Conservation (phyloP, 2,797 vertebrate genomes). For the Syngnathus rostellatus region DNA sequence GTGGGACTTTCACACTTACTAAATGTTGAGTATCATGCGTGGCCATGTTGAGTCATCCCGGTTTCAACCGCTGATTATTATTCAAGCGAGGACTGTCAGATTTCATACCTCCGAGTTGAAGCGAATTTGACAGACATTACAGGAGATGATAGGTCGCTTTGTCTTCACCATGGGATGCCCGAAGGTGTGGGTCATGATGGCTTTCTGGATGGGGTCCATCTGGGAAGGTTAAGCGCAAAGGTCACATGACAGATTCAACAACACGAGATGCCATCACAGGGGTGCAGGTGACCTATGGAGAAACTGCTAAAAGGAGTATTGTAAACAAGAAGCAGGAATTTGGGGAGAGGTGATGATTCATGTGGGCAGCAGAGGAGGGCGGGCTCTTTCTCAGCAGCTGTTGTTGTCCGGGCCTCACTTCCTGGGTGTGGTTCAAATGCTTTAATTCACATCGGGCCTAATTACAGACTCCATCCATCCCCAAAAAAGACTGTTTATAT, state of each 20-base stretch:
- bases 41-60: neutral
- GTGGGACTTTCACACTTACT: neutral
- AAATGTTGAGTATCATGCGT: neutral
- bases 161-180: constrained; percentile 81
- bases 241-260: constrained; percentile 39
- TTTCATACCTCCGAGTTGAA: constrained; percentile 87
- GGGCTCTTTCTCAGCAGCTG: constrained; percentile 44
- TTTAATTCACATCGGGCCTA: constrained; percentile 39
- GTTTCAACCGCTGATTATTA: neutral
- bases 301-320: constrained; percentile 11
- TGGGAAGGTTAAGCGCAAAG: constrained; percentile 57
- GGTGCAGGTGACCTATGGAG: constrained; percentile 28
- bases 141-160: constrained; percentile 88
- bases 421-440: constrained; percentile 45
- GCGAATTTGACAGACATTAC: constrained; percentile 91
- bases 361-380: constrained; percentile 32
- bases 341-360: constrained; percentile 43
- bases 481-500: neutral
- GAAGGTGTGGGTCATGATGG: constrained; percentile 85
- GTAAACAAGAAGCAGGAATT: constrained; percentile 7
- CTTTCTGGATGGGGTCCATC: constrained; percentile 93
- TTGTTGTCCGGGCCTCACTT: constrained; percentile 32
- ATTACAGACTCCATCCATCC: constrained; percentile 31
- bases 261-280: constrained; percentile 15
- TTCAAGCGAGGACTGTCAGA: neutral